Evolutionary conservation across 2,113 vertebrate species (phyloP).

Genomic region (Myrmecophaga tridactyla): DNA sequence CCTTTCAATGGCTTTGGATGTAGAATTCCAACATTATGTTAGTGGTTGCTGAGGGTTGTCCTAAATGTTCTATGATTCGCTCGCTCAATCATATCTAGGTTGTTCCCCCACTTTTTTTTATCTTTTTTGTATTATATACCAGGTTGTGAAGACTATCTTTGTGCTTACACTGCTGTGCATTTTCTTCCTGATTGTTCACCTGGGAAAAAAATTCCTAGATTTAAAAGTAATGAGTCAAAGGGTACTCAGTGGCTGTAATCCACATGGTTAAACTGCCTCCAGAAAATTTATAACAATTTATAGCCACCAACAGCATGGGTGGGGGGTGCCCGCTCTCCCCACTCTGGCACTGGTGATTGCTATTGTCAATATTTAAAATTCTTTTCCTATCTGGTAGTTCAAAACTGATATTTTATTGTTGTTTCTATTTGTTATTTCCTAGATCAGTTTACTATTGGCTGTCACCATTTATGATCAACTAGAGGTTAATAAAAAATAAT

Average conservation of each 20-base stretch:
- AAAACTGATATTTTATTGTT: background rate
- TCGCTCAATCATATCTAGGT: background rate
- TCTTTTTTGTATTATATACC: background rate
- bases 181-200: background rate
- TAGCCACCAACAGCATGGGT: too few species aligned
- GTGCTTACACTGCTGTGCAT: background rate
- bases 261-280: background rate
- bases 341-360: background rate
- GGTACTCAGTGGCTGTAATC: background rate
- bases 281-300: background rate
- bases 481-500: background rate
- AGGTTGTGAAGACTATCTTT: background rate
- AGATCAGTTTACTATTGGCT: background rate
- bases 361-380: background rate
- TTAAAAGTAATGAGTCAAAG: background rate
- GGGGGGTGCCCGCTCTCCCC: rapidly evolving
- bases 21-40: background rate
- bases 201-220: background rate
- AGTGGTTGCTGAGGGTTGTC: background rate
- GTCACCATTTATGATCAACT: background rate
- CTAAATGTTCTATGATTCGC: background rate
- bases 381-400: background rate
- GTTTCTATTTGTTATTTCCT: background rate
- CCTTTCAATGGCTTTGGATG: background rate
- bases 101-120: background rate